Percentiles rank a stretch among this genome's conserved stretches.
These are phyloP conservation scores for Patiria miniata DNA, from an alignment of 35 echinoderm and acorn worm genomes.

Conservation along the genomic window DNA sequence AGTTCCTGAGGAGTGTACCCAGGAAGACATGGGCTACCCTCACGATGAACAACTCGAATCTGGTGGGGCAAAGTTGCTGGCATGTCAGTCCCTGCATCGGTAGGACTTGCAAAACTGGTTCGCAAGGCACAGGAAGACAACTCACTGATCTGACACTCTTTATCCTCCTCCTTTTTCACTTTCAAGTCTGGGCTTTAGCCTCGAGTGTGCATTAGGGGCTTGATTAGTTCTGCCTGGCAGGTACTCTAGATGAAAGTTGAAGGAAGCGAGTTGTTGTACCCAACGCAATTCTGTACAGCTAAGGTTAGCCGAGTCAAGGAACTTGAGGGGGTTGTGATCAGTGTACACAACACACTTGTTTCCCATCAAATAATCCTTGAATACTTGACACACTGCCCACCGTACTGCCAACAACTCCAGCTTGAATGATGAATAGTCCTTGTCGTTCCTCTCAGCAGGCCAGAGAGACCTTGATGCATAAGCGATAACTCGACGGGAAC, in stretches of 20 bases:
- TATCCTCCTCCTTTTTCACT: neutral
- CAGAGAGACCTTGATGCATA: conserved; percentile 46
- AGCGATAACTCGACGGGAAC: conserved; percentile 55
- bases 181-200: conserved; percentile 6
- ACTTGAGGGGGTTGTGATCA: conserved; percentile 76
- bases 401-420: conserved; percentile 21
- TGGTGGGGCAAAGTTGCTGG: neutral
- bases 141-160: neutral
- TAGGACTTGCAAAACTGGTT: neutral
- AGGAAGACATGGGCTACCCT: neutral
- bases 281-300: conserved; percentile 65
- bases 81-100: neutral
- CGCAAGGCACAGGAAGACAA: neutral
- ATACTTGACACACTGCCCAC: conserved; percentile 77
- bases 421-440: conserved; percentile 64
- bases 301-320: conserved; percentile 62
- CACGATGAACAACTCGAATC: neutral
- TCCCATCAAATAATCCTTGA: conserved; percentile 58
- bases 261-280: too few relatives aligned
- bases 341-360: conserved; percentile 40
- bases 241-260: conserved; percentile 62
- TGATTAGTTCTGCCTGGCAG: conserved; percentile 44
- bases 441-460: conserved; percentile 54
- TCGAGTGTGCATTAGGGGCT: conserved; percentile 49
- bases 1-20: neutral